Percentiles rank a stretch among this genome's conserved stretches.
Conservation (phyloP, 2,113 vertebrate species). For the Spermophilus dauricus region DNA sequence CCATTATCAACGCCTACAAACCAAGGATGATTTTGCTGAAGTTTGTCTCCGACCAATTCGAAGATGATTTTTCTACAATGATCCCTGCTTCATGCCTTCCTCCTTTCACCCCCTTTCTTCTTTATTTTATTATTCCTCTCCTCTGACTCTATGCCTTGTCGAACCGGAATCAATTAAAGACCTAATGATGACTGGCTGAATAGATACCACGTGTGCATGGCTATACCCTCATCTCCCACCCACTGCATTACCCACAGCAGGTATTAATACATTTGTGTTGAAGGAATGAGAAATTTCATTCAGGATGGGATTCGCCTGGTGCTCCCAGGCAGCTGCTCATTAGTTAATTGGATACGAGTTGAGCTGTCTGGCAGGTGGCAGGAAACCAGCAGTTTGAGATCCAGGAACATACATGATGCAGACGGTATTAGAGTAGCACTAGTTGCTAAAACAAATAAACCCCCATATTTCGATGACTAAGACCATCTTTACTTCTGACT, state of each 20-base stretch:
- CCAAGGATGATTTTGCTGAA: too few species aligned
- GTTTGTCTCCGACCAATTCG: too few species aligned
- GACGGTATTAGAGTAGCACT: background rate
- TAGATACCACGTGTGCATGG: fast-evolving
- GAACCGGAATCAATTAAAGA: too few species aligned
- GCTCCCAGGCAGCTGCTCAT: background rate
- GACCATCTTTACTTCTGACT: background rate
- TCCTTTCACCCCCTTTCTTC: too few species aligned
- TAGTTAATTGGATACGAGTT: background rate
- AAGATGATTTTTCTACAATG: too few species aligned
- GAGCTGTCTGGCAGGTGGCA: background rate
- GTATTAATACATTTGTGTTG: background rate
- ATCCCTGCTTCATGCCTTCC: too few species aligned
- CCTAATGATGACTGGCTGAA: too few species aligned
- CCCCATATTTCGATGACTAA: background rate
- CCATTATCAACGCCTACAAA: too few species aligned
- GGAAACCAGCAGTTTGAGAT: background rate
- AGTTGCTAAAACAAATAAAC: slow-evolving; percentile 14
- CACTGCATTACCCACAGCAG: background rate
- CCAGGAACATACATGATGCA: background rate
- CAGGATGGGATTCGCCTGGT: background rate
- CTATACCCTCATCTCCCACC: background rate
- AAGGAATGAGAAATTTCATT: background rate
- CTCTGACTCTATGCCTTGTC: too few species aligned
- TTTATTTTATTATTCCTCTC: too few species aligned